Conservation (phyloP, 1,140 invertebrate species). For the Danaus melanippus region DNA sequence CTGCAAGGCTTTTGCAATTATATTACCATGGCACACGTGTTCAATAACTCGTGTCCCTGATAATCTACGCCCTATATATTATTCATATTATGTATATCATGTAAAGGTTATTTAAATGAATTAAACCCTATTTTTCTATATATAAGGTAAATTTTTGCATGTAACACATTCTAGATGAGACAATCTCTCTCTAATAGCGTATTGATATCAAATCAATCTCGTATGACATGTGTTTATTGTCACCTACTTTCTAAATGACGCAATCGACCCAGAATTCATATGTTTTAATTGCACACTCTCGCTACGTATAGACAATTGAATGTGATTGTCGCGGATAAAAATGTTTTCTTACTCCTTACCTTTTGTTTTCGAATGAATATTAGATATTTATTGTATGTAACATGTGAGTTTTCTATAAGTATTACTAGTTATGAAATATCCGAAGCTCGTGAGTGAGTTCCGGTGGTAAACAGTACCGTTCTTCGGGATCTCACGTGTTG, state of each 20-base stretch:
- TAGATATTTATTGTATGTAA: no score
- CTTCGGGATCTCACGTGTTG: conserved; percentile 10
- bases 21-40: conserved; percentile 19
- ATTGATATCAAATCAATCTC: no score
- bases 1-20: conserved; percentile 29
- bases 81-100: no score
- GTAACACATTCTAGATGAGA: no score
- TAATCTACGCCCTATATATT: no score
- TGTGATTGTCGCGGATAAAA: conserved; percentile 21
- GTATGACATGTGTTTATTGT: conserved; percentile 13
- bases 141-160: conserved; percentile 6
- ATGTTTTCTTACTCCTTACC: conserved; percentile 9
- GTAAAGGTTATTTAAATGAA: background rate
- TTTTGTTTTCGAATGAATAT: no score
- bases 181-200: no score
- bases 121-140: conserved; percentile 7
- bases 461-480: no score
- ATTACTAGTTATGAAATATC: no score
- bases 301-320: conserved; percentile 22
- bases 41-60: conserved; percentile 1
- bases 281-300: conserved; percentile 28
- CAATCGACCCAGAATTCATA: conserved; percentile 24
- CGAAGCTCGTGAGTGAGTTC: no score
- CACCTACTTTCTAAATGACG: conserved; percentile 30
- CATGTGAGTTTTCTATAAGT: no score